phyloP scores from a whole-genome alignment of 2,113 vertebrate genomes.

The Melanostigma gelatinosum region DNA sequence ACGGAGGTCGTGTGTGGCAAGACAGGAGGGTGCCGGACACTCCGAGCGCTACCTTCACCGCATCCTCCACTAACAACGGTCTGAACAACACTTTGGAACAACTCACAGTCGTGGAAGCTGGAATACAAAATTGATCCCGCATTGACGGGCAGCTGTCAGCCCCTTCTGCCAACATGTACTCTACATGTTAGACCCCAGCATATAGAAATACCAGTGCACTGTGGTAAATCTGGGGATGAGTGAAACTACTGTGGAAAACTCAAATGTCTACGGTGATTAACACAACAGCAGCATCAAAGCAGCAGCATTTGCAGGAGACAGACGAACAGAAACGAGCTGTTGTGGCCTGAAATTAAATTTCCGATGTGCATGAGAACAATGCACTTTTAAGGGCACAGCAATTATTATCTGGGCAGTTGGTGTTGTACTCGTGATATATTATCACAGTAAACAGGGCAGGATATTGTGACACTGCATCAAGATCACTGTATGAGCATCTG shows the following conservation, averaged over 20 bases:
- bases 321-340: background rate
- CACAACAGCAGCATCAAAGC: background rate
- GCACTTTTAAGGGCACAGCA: background rate
- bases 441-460: background rate
- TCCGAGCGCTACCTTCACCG: slow-evolving; percentile 80
- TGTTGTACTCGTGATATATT: background rate
- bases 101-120: background rate
- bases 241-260: background rate
- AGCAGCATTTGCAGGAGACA: background rate
- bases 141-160: background rate
- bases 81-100: background rate
- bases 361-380: background rate
- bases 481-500: background rate
- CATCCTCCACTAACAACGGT: slow-evolving; percentile 68
- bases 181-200: background rate
- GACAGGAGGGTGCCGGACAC: slow-evolving; percentile 57
- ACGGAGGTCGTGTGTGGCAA: slow-evolving; percentile 48
- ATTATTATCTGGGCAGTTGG: background rate
- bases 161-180: background rate
- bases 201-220: background rate
- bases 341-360: background rate
- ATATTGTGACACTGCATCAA: background rate
- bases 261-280: background rate
- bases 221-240: background rate
- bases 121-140: background rate